These are phyloP conservation scores for Homarus gammarus DNA, from an alignment of 2,888 invertebrate species.

Conservation along the genomic window DNA sequence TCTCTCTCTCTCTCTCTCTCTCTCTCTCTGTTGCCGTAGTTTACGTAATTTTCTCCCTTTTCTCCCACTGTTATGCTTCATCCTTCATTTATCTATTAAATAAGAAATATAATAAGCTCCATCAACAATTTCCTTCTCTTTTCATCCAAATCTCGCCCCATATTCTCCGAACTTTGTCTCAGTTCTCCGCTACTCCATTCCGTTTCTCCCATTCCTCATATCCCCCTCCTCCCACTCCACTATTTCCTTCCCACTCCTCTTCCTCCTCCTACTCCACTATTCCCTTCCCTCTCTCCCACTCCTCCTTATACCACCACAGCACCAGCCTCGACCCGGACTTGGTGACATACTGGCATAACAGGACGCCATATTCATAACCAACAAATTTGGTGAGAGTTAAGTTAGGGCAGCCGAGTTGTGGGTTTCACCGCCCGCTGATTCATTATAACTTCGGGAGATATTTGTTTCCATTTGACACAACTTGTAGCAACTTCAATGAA, in stretches of 20 bases:
- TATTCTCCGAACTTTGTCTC: too few species aligned
- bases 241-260: too few species aligned
- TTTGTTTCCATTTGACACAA: conserved; percentile 49
- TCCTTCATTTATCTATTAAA: too few species aligned
- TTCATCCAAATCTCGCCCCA: too few species aligned
- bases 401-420: not conserved
- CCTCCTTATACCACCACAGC: too few species aligned
- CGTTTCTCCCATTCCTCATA: too few species aligned
- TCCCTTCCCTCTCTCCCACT: not conserved
- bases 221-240: not conserved
- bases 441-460: conserved; percentile 45
- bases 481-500: conserved; percentile 45
- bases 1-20: too few species aligned
- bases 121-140: too few species aligned
- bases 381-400: conserved; percentile 36
- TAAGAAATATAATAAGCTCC: too few species aligned
- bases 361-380: conserved; percentile 20
- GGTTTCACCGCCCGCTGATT: conserved; percentile 31
- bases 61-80: too few species aligned
- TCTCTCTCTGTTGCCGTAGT: not conserved
- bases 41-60: too few species aligned
- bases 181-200: too few species aligned
- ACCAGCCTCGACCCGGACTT: not conserved
- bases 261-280: conserved; percentile 1
- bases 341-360: not conserved